Conservation (phyloP, 1,140 invertebrate genomes). For the Steinernema feltiae region DNA sequence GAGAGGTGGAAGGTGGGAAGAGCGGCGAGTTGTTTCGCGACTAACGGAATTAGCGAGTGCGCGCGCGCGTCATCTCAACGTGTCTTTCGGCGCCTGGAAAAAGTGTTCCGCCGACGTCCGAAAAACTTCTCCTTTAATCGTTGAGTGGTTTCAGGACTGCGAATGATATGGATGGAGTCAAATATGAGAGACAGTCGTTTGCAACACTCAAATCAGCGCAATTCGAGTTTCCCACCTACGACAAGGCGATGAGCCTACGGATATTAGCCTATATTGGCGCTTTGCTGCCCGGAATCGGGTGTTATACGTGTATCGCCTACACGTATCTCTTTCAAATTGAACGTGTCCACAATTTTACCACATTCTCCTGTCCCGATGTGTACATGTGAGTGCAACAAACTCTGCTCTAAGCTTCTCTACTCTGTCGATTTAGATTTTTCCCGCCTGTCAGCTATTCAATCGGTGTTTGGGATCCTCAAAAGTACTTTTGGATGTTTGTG, state of each 20-base stretch:
- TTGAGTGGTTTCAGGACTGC: neutral
- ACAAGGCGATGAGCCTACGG: neutral
- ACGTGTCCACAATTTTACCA: conserved; percentile 48
- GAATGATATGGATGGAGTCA: neutral
- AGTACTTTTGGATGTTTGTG: conserved; percentile 51
- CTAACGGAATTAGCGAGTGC: neutral
- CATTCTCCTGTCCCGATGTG: conserved; percentile 47
- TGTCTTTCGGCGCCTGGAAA: neutral
- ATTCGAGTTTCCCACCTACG: neutral
- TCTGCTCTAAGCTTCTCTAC: conserved; percentile 14
- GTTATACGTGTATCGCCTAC: conserved; percentile 51
- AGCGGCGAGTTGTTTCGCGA: neutral
- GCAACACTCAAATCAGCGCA: neutral
- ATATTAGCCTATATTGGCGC: conserved; percentile 32
- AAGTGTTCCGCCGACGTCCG: neutral
- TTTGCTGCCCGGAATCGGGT: conserved; percentile 49
- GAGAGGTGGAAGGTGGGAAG: neutral
- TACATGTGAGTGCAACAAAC: conserved; percentile 38
- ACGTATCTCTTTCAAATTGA: conserved; percentile 54
- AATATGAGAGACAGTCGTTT: conserved; percentile 1
- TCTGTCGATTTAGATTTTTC: conserved; percentile 19
- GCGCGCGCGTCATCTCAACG: neutral
- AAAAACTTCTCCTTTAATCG: neutral
- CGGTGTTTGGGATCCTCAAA: conserved; percentile 55
- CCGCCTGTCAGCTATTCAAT: conserved; percentile 53